Base-by-base conservation (phyloP, 1,140 invertebrate genomes). In the Macrotrachela quadricornifera region DNA sequence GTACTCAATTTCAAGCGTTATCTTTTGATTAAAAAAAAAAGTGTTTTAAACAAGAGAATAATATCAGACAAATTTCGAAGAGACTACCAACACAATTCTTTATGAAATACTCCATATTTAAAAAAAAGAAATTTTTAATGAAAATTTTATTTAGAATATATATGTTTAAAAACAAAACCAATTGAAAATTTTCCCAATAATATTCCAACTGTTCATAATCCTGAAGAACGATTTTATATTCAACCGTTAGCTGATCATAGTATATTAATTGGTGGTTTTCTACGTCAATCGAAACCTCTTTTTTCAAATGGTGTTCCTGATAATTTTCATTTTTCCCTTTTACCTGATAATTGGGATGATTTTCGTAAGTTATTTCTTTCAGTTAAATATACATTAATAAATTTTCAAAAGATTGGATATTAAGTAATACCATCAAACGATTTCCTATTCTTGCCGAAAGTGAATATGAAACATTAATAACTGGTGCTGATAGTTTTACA, bases 401-500 rank as follows among this genome's bases (percentile, higher is more conserved):
- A 30, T 30, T 30, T 8, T 30, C 21, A 4, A 4, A 4, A 30
- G 21, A 30, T 30, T 57, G 72, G 71, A 88, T 61, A 75, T 68
- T 95, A 1, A 80, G 88, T 61, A 77, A 85, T 64, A 72, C 92
- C 60, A 67, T 94, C 13, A 75, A 81, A 50, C 75, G 90, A 21
- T 77, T 92, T 55, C 87, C 91, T 10, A 68, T 69, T 41, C 74
- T 95, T 44, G 76, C 75, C 37, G 71, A 79, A 49, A 65, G 71
- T 6, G 77, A 80, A 30, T 70, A 77, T 12, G 78, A 88, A 59
- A 78, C 78, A 59, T 68, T 95, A 13, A 79, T 79, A 58, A 87
- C 86, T 65, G 80, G 81, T 10, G 79, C 87, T 1, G 88, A 96
- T 73, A 83, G 83, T 39, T 95, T 94, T 72, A 90, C 87, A 36